A percentile compares a stretch with the other conserved stretches of the same genome.
phyloP scores from a whole-genome alignment of 2,113 vertebrate genomes.

The Ctenomys sociabilis region DNA sequence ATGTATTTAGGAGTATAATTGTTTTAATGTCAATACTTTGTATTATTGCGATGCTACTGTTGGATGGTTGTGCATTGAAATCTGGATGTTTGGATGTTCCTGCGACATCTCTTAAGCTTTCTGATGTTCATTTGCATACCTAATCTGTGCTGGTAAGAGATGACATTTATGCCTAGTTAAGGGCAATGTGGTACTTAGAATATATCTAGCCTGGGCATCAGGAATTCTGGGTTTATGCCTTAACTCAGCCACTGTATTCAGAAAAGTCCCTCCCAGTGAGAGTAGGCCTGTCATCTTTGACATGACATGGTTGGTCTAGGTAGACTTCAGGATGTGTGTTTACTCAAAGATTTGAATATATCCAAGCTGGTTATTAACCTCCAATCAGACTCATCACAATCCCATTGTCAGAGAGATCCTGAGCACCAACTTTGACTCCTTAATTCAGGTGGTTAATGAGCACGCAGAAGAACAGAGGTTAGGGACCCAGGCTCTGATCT shows the following conservation, averaged over 20 bases:
- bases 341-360: neutral
- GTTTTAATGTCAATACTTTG: neutral
- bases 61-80: neutral
- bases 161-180: neutral
- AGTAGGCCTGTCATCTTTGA: neutral
- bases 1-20: neutral
- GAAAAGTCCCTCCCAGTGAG: neutral
- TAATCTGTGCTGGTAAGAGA: neutral
- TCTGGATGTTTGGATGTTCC: neutral
- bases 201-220: neutral
- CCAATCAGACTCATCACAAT: neutral
- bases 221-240: neutral
- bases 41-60: neutral
- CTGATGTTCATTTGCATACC: neutral
- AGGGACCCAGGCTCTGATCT: slow-evolving; percentile 7
- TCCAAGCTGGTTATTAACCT: neutral
- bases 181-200: neutral
- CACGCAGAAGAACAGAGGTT: slow-evolving; percentile 26
- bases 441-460: neutral
- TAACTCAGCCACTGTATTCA: neutral
- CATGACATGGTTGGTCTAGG: neutral
- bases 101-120: neutral
- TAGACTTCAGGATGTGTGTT: neutral
- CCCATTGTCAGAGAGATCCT: neutral
- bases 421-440: neutral